Evolutionary conservation across 2,888 invertebrate species (phyloP).

Genomic region (Rosalia funebris): DNA sequence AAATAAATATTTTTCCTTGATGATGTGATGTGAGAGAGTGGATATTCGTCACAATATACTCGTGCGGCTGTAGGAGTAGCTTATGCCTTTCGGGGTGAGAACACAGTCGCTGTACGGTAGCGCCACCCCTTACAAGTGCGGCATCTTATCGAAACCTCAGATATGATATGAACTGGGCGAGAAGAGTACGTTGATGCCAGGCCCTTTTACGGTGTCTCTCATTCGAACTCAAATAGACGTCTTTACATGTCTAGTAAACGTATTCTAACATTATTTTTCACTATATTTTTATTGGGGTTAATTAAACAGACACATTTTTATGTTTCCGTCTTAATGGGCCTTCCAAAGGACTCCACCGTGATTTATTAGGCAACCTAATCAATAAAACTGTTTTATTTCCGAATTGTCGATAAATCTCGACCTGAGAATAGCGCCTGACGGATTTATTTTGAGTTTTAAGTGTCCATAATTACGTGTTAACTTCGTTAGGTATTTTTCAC

Average conservation of each 20-base stretch:
- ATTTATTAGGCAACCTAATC: slow-evolving; percentile 10
- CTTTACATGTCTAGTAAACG: not conserved
- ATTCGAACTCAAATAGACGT: slow-evolving; percentile 4
- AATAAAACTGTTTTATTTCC: slow-evolving; percentile 23
- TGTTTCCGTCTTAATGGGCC: slow-evolving; percentile 1
- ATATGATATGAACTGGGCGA: slow-evolving; percentile 1
- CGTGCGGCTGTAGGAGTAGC: not conserved
- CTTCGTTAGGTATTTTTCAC: too few relatives aligned
- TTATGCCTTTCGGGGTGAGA: slow-evolving; percentile 3
- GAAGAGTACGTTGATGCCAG: not conserved
- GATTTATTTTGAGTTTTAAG: slow-evolving; percentile 20
- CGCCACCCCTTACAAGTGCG: slow-evolving; percentile 32
- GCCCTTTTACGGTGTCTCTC: slow-evolving; percentile 10
- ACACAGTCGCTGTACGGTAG: slow-evolving; percentile 29
- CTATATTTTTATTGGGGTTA: slow-evolving; percentile 37
- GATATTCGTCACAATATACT: not conserved
- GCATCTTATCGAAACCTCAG: slow-evolving; percentile 33
- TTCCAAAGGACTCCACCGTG: slow-evolving; percentile 4
- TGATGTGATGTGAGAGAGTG: too few relatives aligned
- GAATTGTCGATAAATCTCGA: slow-evolving; percentile 16
- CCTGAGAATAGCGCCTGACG: slow-evolving; percentile 7
- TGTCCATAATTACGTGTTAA: slow-evolving; percentile 19
- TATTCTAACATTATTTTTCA: slow-evolving; percentile 30
- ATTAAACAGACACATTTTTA: slow-evolving; percentile 27
- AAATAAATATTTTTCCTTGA: too few relatives aligned